Base-by-base conservation (phyloP, 2,113 vertebrate species). In the Cottus gobio region DNA sequence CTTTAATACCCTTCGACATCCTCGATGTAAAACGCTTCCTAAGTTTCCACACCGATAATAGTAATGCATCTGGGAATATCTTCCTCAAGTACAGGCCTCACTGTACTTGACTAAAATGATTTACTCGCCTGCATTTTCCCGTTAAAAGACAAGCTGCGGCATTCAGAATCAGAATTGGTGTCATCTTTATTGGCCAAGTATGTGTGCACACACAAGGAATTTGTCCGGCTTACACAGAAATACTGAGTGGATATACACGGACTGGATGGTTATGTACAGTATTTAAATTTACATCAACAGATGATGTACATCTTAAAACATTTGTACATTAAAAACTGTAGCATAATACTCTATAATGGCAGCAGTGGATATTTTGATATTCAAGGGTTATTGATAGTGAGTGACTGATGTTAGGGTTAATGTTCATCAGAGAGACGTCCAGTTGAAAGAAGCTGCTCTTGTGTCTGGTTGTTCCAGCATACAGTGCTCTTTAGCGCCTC, bases 11-110 rank as follows among this genome's bases (percentile, higher is more conserved):
- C 46, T 77, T 48, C 64, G 71, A 67, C 54, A 82, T 78, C 71
- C 73, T 82, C 64, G 66, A 50, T 67, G 62, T 80, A 80, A 75
- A 72, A 44, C 2, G 42, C n/a, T 12, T 67, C 78, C 85, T 82
- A 67, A 1, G 36, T 87, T 80, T 76, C 75, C 67, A 61, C 58
- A 48, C 10, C 62, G 66, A 37, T 83, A 75, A 83, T 75, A 74
- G 77, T 79, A 89, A 79, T 37, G 30, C 39, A 44, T 67, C 34
- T 60, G 28, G 74, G 46, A 78, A 68, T 67, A 28, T 52, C 37
- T 56, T 60, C 15, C 15, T 75, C 31, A 61, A 36, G 37, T 4
- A 52, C 6, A 34, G 26, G 20, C 31, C 52, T 12, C 10, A 36
- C n/a, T 37, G 15, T 12, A 39, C 39, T 67, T 48, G 11, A 42